Conservation (phyloP, 1,140 invertebrate species). For the Ctenoplectra terminalis region DNA sequence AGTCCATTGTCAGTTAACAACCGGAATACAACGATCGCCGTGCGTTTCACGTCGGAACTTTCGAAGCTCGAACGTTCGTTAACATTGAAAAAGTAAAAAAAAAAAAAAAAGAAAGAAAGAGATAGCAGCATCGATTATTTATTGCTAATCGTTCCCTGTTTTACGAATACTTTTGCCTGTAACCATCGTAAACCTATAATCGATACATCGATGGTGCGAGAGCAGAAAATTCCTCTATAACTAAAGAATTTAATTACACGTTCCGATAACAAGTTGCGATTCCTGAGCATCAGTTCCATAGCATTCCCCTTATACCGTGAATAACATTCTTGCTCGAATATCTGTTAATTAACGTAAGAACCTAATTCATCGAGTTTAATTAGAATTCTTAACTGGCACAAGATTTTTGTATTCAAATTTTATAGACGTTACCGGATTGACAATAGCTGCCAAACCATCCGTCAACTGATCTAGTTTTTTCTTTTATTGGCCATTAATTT, state of each 20-base stretch:
- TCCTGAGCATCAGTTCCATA: neutral
- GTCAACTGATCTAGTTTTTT: too few relatives aligned
- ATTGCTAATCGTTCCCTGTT: neutral
- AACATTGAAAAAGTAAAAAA: constrained; percentile 1
- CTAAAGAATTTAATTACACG: neutral
- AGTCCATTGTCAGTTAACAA: constrained; percentile 49
- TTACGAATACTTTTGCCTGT: neutral
- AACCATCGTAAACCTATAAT: neutral
- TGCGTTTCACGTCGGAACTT: constrained; percentile 25
- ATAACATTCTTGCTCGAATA: neutral
- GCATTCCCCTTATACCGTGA: neutral
- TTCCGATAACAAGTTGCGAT: neutral
- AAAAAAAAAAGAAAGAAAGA: neutral
- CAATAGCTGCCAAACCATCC: too few relatives aligned
- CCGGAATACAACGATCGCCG: constrained; percentile 18
- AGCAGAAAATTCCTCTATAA: neutral
- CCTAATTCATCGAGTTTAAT: neutral
- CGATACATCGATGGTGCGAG: neutral
- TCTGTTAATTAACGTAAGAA: neutral
- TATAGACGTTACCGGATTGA: too few relatives aligned
- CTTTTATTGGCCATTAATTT: too few relatives aligned
- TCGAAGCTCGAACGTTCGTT: constrained; percentile 7
- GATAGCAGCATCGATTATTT: too few relatives aligned
- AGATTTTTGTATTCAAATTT: too few relatives aligned
- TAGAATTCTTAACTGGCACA: too few relatives aligned